These are phyloP conservation scores for Scaptomyza caliginosa DNA, from an alignment of 2,888 invertebrate species.

Conservation along the genomic window DNA sequence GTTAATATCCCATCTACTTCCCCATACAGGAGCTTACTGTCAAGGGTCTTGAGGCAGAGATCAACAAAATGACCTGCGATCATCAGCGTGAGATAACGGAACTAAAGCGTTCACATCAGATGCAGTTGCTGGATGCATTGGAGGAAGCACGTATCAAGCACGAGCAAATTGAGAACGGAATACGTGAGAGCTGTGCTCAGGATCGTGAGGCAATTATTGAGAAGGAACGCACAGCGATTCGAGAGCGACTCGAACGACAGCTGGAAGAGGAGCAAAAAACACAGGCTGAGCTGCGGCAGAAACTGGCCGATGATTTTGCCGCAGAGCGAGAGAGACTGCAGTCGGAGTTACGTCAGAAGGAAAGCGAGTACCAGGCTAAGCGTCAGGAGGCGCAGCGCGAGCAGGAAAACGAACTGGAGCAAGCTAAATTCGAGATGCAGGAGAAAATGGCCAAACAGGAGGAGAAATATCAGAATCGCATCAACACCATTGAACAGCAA, in stretches of 20 bases:
- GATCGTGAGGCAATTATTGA: constrained; percentile 87
- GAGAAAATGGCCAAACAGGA: constrained; percentile 85
- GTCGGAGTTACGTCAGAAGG: constrained; percentile 84
- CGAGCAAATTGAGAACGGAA: constrained; percentile 86
- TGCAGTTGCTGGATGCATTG: constrained; percentile 89
- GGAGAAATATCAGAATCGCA: constrained; percentile 85
- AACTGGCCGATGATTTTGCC: constrained; percentile 85
- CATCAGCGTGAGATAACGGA: constrained; percentile 88
- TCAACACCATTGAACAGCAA: constrained; percentile 86
- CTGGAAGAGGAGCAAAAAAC: constrained; percentile 85
- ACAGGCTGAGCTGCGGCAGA: constrained; percentile 86
- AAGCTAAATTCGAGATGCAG: constrained; percentile 85
- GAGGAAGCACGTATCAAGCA: constrained; percentile 87
- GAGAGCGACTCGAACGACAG: constrained; percentile 86
- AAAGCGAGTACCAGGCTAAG: constrained; percentile 81
- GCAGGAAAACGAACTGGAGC: constrained; percentile 85
- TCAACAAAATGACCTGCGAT: constrained; percentile 90
- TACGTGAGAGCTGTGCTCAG: constrained; percentile 86
- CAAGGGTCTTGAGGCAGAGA: constrained; percentile 93
- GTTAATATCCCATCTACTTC: background rate
- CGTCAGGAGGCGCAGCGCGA: constrained; percentile 84
- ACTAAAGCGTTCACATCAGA: constrained; percentile 85
- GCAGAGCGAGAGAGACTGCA: constrained; percentile 84
- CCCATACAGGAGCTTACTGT: constrained; percentile 90
- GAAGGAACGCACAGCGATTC: constrained; percentile 86